Base-by-base conservation (phyloP, 1,140 invertebrate species). In the Heliconius nattereri region DNA sequence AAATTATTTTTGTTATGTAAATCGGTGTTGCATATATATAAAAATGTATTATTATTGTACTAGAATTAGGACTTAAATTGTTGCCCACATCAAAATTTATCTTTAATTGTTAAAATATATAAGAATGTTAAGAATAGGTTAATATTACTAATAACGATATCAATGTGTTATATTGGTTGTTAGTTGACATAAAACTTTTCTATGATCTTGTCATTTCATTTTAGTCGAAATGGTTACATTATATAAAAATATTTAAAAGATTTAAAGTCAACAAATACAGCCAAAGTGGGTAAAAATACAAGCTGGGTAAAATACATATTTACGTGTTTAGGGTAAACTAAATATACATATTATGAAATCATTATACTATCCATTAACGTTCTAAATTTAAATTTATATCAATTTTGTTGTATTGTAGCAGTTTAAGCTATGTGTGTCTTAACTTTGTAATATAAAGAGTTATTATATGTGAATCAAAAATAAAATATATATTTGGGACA, bases 341-440 rank as follows among this genome's bases (percentile, higher is more conserved):
- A 45, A 45, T 45, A 45, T 45, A 66, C 23, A 66, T 66, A 29
- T 23, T 66, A 66, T 66, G 57, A 66, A 66, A 66, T 66, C 57
- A 66, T 66, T 11, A 66, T 66, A 66, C n/a, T 71, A 71, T 35
- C 19, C 11, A 71, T 35, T n/a, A 71, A 37, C 35, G 29, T 35
- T 71, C 71, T 71, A 73, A 5, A 45, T 49, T 26, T 73, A 26
- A 52, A 73, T 73, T 7, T 73, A 52, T 73, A 49, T 73, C 72
- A 73, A 49, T 49, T 73, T 77, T 71, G 75, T 76, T 77, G 20
- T 71, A 45, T 49, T 52, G 66, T 77, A 77, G 76, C 60, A n/a
- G 40, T 77, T 26, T 77, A 77, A 77, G 76, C 76, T 77, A 77
- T 70, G 35, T 77, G 76, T 77, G 76, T 77, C 76, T 77, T 77